phyloP scores from a whole-genome alignment of 2,888 invertebrate species.

The Himalopsyche kuldschensis region DNA sequence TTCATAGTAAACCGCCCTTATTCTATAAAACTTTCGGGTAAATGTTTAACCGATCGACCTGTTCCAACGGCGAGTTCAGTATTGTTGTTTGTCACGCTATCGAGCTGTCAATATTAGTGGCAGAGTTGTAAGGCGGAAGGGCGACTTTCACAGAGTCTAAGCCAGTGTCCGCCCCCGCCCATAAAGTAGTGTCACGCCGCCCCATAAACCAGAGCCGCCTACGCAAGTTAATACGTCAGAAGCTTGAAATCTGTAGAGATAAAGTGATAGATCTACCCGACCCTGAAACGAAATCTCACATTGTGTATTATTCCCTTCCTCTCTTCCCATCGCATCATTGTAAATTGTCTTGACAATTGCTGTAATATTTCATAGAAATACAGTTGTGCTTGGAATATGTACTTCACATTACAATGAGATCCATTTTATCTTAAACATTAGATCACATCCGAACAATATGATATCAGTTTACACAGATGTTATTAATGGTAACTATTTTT shows the following conservation, averaged over 20 bases:
- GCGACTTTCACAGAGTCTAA: not conserved
- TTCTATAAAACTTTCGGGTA: not conserved
- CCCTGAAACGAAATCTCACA: not conserved
- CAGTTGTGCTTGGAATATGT: too few species aligned
- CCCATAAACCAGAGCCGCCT: not conserved
- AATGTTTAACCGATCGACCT: not conserved
- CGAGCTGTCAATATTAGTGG: not conserved
- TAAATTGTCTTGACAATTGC: too few species aligned
- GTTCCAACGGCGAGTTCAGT: not conserved
- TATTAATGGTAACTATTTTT: too few species aligned
- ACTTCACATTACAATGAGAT: too few species aligned
- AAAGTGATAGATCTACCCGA: not conserved
- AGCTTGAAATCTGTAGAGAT: not conserved
- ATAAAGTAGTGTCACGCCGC: not conserved
- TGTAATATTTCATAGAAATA: too few species aligned
- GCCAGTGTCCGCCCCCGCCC: not conserved
- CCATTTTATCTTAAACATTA: too few species aligned
- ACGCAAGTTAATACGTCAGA: constrained; percentile 1
- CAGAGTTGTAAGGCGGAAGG: not conserved
- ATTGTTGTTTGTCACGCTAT: constrained; percentile 1
- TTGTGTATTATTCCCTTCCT: not conserved
- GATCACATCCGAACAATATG: too few species aligned
- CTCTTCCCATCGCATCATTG: too few species aligned
- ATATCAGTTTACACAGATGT: too few species aligned
- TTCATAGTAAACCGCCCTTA: not conserved